Evolutionary conservation across 30 jellyfish, hydroid and myxozoan species (phyloP), one percentile per base, ranked within the genome.

Genomic region (Hydractinia symbiolongicarpus): DNA sequence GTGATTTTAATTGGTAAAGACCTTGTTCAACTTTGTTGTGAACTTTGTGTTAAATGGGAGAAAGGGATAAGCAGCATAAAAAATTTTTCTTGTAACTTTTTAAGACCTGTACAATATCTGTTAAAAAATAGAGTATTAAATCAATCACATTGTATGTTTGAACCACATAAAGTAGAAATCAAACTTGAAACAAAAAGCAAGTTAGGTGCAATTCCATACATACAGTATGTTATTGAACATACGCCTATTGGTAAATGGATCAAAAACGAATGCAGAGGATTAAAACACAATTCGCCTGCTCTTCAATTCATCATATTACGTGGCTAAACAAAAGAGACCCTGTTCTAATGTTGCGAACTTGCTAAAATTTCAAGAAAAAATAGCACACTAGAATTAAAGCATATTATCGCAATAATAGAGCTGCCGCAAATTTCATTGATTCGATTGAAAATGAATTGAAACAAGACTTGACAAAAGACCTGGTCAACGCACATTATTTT

Each of bases 1-100:
- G 74, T 64, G 74, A 64, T 64, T 64, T 64, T 6, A 64, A 51
- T n/a, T 64, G 74, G 74, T 6, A 64, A 64, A 64, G 6, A 64
- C 40, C 6, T 64, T 4, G 16, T 64, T n/a, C 19, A 6, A 13
- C 74, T 64, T 64, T 51, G 74, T 64, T 64, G 74, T 13, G 4
- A 44, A 64, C 74, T 64, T 1, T 64, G 74, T 51, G 40, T 30
- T 51, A 64, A 64, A 64, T 64, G 74, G 74, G 74, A 64, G 40
- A 64, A 64, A 64, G 6, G 74, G 19, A 64, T 64, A 6, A n/a
- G 74, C 40, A 11, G 17, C 15, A 58, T 58, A 7, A 6, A 44
- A 64, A 64, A 64, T 13, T 64, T 64, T 64, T 64, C 74, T 6
- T 64, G 40, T 64, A 64, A 64, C 40, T 64, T n/a, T 51, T 1